Base-by-base conservation (phyloP, 2,888 invertebrate species). In the Cantharis nigra region DNA sequence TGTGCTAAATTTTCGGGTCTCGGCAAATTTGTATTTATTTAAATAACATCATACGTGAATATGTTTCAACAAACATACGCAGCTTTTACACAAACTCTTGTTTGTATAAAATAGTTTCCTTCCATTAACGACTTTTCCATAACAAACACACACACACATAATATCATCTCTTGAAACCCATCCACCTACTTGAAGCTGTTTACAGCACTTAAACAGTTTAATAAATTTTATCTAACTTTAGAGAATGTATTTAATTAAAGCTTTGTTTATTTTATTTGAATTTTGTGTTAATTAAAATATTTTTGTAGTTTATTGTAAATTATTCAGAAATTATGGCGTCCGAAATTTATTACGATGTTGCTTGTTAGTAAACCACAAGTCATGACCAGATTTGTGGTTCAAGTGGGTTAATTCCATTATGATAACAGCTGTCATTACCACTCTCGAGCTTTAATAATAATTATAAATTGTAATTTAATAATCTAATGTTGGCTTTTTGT, bases 341-440 rank as follows among this genome's bases (percentile, higher is more conserved):
- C 49, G n/a, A 49, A 49, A 49, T 49, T 49, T 49, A 49, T 49
- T 67, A 65, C n/a, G 65, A 71, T 20, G 71, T 30, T 71, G 75
- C 75, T 74, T 71, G 75, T 71, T 23, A 64, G 65, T 72, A 72
- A 71, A 72, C 76, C 76, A 72, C 76, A 76, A 76, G 72, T 76
- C 76, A 76, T 76, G 69, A 62, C 69, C 76, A 76, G 76, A 76
- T 76, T 76, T 76, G 76, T 69, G 76, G 76, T 76, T 67, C 72
- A 76, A 76, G 76, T 76, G 72, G 76, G 76, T 76, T 72, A 76
- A 72, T 72, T 72, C 71, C 71, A 76, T 76, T 76, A 71, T 72
- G 72, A 76, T 62, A 72, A 30, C 76, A 76, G 76, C 76, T 76
- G 72, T 72, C 69, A 72, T 72, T 76, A 14, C 70, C 75, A 71